Evolutionary conservation across 2,888 invertebrate genomes (phyloP), one percentile per base, ranked within the genome.

Genomic region (Ophonus ardosiacus): DNA sequence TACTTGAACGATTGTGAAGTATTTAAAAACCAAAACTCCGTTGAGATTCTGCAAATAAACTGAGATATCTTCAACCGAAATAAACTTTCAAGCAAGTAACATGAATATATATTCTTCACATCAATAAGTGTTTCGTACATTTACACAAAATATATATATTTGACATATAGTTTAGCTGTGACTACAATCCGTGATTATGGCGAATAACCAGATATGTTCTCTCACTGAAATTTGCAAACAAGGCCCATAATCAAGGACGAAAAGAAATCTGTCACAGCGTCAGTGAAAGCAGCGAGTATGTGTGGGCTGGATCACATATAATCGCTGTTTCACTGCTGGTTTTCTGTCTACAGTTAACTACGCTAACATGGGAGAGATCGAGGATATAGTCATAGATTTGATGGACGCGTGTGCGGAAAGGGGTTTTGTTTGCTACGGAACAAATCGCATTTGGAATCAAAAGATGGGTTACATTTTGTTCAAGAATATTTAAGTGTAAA

Each of bases 81-180:
- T 81, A 81, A 81, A 81, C 81, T 71, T 81, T 84, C 78, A 84
- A 84, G 84, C 84, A 84, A 84, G 84, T 84, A 84, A 84, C 84
- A 84, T 84, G 84, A 84, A 84, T 84, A 84, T 84, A 84, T 81
- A 68, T 81, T 56, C 78, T 78, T 84, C 65, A 84, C 84, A 84
- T 84, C 84, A 84, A 83, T 83, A 78, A 84, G 84, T 84, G 84
- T 78, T 84, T 84, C 78, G n/a, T 84, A 84, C 84, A 84, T 84
- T 78, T 84, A 84, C 84, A 84, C 84, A 84, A 84, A 84, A 84
- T 84, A 84, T 84, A 84, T 84, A 84, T 84, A 84, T 84, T 83
- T 84, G 78, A 84, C 78, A 84, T 76, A 83, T 83, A 83, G 43
- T 63, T 78, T 63, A 84, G 84, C 84, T 84, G 84, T 84, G 84